phyloP scores from a whole-genome alignment of 2,113 vertebrate species.

The Pyrgilauda ruficollis region DNA sequence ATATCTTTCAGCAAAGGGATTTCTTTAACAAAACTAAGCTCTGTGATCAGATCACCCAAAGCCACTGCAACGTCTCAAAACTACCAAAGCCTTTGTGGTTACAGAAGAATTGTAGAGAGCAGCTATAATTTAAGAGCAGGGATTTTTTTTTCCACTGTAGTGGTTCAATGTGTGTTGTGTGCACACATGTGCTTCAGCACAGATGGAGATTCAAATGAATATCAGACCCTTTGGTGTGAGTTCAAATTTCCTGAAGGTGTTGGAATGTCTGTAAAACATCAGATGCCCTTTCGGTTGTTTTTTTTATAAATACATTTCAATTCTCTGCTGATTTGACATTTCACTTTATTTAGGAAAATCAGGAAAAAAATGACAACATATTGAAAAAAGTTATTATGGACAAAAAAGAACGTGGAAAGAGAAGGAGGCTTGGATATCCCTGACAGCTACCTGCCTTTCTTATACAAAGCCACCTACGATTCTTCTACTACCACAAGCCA shows the following conservation, averaged over 20 bases:
- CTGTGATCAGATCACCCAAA: constrained; percentile 57
- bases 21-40: constrained; percentile 51
- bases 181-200: constrained; percentile 74
- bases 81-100: constrained; percentile 70
- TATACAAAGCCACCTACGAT: constrained; percentile 69
- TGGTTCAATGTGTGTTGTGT: constrained; percentile 66
- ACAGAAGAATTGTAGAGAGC: constrained; percentile 67
- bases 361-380: neutral
- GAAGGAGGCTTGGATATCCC: constrained; percentile 21
- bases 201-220: constrained; percentile 81
- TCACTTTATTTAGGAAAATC: constrained; percentile 56
- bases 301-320: constrained; percentile 72
- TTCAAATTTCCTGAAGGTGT: constrained; percentile 86
- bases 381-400: constrained; percentile 37
- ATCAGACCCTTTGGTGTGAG: constrained; percentile 82
- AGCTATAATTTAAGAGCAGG: constrained; percentile 73
- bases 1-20: constrained; percentile 45
- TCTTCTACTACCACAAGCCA: constrained; percentile 64
- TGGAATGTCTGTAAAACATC: constrained; percentile 88
- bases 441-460: constrained; percentile 64
- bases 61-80: constrained; percentile 59
- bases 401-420: neutral
- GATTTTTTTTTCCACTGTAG: constrained; percentile 65
- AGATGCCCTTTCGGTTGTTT: constrained; percentile 75
- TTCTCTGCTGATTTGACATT: constrained; percentile 74